Evolutionary conservation across 2,888 invertebrate genomes (phyloP).

Genomic region (Notodromas monacha): DNA sequence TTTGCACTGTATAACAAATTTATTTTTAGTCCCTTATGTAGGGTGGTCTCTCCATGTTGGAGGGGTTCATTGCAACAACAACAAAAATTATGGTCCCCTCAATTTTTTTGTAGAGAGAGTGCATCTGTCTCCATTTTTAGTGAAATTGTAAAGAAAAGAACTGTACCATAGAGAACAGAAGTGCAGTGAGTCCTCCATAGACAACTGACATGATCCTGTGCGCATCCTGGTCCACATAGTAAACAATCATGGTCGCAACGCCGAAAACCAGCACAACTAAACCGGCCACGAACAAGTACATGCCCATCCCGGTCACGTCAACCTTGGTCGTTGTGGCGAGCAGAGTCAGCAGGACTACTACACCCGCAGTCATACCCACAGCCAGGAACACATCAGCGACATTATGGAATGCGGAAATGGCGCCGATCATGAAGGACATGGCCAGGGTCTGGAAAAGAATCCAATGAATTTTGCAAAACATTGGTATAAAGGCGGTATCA

Average conservation of each 20-base stretch:
- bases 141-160: too few species aligned
- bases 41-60: too few species aligned
- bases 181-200: conserved; percentile 22
- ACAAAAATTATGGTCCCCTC: too few species aligned
- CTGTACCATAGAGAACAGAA: conserved; percentile 24
- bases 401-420: conserved; percentile 19
- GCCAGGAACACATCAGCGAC: conserved; percentile 21
- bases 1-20: too few species aligned
- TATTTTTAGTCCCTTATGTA: too few species aligned
- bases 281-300: conserved; percentile 19
- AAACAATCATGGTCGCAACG: conserved; percentile 16
- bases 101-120: too few species aligned
- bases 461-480: too few species aligned
- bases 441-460: conserved; percentile 17
- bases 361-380: conserved; percentile 20
- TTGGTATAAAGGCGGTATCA: too few species aligned
- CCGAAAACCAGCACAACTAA: conserved; percentile 22
- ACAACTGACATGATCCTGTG: conserved; percentile 15
- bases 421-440: conserved; percentile 20
- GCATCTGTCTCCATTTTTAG: too few species aligned
- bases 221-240: conserved; percentile 12
- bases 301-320: conserved; percentile 22
- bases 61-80: too few species aligned
- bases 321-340: conserved; percentile 21
- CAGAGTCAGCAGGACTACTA: conserved; percentile 20